phyloP scores from a whole-genome alignment of 92 coral and sea anemone genomes.

The Epizoanthus ramosus region DNA sequence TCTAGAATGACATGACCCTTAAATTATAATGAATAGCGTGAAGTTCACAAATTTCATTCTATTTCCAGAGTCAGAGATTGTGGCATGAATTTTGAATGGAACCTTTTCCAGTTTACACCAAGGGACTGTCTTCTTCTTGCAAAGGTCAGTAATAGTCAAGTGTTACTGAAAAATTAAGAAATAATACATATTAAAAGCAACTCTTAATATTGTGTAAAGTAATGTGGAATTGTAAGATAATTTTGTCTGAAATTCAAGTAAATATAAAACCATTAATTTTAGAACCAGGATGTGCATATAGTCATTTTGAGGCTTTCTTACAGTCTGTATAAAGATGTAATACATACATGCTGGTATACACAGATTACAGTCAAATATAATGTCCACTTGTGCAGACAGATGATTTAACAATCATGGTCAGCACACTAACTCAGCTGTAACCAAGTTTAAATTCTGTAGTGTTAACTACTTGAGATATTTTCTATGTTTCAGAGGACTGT shows the following conservation, averaged over 20 bases:
- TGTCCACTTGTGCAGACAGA: too few species aligned
- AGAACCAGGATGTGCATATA: too few species aligned
- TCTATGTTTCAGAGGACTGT: not conserved
- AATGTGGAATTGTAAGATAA: not conserved
- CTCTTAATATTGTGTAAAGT: not conserved
- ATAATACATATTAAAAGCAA: not conserved
- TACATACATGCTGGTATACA: too few species aligned
- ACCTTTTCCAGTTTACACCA: constrained; percentile 87
- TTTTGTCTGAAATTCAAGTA: too few species aligned
- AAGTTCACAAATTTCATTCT: constrained; percentile 1
- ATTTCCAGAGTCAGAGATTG: constrained; percentile 88
- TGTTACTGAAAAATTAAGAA: too few species aligned
- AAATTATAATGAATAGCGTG: not conserved
- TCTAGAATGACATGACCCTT: not conserved
- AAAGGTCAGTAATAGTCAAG: constrained; percentile 55
- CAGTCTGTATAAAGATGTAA: too few species aligned
- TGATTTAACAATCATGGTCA: not conserved
- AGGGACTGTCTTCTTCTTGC: constrained; percentile 96
- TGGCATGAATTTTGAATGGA: constrained; percentile 99
- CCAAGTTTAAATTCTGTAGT: too few species aligned
- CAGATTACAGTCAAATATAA: too few species aligned
- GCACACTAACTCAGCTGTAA: not conserved
- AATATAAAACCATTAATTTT: too few species aligned
- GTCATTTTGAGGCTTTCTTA: too few species aligned
- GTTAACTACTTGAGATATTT: too few species aligned